Evolutionary conservation across 2,797 vertebrate species (phyloP).

Genomic region (Arnoldichthys spilopterus): DNA sequence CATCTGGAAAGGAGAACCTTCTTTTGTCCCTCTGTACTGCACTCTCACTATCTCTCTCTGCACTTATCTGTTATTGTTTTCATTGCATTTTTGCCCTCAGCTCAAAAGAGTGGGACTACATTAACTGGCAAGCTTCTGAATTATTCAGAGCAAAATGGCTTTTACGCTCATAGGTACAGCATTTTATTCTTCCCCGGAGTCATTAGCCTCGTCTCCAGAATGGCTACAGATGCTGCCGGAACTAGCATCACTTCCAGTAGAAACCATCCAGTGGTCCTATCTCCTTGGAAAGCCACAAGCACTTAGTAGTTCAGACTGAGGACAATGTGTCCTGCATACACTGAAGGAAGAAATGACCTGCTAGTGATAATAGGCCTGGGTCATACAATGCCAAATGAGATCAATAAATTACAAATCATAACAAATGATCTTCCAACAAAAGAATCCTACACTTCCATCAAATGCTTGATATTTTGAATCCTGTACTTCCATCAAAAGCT

Average conservation of each 20-base stretch:
- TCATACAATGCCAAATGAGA: not conserved
- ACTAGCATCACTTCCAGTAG: conserved; percentile 40
- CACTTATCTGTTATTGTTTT: conserved; percentile 49
- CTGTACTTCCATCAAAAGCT: not conserved
- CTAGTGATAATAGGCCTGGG: not conserved
- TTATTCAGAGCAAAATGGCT: conserved; percentile 55
- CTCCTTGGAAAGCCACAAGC: conserved; percentile 4
- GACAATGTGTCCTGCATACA: not conserved
- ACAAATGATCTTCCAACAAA: too few relatives aligned
- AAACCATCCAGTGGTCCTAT: conserved; percentile 7
- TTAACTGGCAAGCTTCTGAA: conserved; percentile 59
- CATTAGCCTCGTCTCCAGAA: conserved; percentile 49
- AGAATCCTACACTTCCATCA: not conserved
- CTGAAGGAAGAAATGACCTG: not conserved
- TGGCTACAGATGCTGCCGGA: conserved; percentile 36
- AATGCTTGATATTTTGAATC: too few relatives aligned
- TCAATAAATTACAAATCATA: too few relatives aligned
- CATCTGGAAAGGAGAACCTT: conserved; percentile 22
- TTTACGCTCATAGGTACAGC: conserved; percentile 34
- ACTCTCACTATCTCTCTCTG: not conserved
- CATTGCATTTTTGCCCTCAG: conserved; percentile 43
- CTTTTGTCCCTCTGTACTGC: conserved; percentile 1
- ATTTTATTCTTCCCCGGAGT: conserved; percentile 53
- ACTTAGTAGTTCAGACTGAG: not conserved
- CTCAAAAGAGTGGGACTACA: conserved; percentile 49